Conservation (phyloP, 2,797 vertebrate genomes). For the Lophotriccus pileatus region DNA sequence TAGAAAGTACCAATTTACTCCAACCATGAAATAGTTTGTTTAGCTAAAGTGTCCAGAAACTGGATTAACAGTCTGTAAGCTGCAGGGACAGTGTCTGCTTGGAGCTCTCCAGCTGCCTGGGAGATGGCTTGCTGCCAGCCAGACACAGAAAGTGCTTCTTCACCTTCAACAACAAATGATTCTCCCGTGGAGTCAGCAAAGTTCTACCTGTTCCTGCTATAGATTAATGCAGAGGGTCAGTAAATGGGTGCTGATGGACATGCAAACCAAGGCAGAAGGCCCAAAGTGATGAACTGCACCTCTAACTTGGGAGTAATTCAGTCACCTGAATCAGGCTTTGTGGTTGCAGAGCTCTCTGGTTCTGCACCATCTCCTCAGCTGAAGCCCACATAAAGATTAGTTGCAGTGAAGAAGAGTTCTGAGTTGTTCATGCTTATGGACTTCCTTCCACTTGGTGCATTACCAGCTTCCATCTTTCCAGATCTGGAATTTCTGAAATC, state of each 20-base stretch:
- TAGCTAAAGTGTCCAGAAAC: not conserved
- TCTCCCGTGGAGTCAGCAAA: not conserved
- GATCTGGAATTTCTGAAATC: slow-evolving; percentile 58
- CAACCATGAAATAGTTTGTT: not conserved
- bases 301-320: not conserved
- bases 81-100: not conserved
- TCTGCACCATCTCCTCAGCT: not conserved
- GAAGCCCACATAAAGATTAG: not conserved
- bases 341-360: not conserved
- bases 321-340: not conserved
- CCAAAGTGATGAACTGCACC: not conserved
- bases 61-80: not conserved
- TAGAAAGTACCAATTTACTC: not conserved
- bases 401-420: not conserved
- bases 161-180: not conserved
- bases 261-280: not conserved
- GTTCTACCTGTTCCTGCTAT: not conserved
- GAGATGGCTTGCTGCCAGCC: not conserved
- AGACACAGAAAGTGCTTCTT: not conserved
- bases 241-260: not conserved
- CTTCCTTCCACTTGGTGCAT: slow-evolving; percentile 1
- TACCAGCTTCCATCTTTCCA: slow-evolving; percentile 13
- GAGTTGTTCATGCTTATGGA: not conserved
- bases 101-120: not conserved
- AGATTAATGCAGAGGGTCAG: not conserved